Evolutionary conservation across 2,113 vertebrate genomes (phyloP), one percentile per base, ranked within the genome.

Genomic region (Rhinolophus sinicus): DNA sequence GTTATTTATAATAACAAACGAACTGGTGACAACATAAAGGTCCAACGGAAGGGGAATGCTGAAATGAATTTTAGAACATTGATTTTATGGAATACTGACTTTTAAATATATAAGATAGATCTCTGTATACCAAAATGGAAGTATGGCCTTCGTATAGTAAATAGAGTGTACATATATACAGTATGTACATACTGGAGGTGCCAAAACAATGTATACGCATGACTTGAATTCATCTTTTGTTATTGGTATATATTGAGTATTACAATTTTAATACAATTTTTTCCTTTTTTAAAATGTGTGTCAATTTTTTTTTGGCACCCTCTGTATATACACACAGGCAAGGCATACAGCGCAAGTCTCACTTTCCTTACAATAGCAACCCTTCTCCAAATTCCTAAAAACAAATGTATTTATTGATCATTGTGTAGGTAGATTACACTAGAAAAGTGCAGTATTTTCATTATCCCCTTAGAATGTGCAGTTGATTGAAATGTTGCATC

Each of bases 401-500:
- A 28, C 73, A 67, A 33, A 50, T 50, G 47, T 78, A 67, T 5
- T 72, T 10, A 35, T 91, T 67, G 35, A 50, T 73, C 44, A n/a
- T 65, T 40, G 35, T 30, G 22, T 56, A 77, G 15, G 33, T 50
- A 38, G n/a, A 9, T 67, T 87, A 35, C 18, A 47, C 8, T 26
- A 64, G 56, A 52, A 72, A 65, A 72, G 30, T 35, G 22, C 14
- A 40, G 6, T 73, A 26, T 58, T 93, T 86, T 82, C 62, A 4
- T 93, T 58, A n/a, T 19, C 22, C 24, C 15, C 13, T 72, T 72
- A 69, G 54, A 86, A 62, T 26, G 6, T 89, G 28, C 54, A 64
- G 15, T 65, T 81, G 44, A 76, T 80, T 76, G 70, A 86, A 87
- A 90, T 67, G 76, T 91, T 94, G 28, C 26, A 76, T 52, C 72